Evolutionary conservation across 2,113 vertebrate species (phyloP).

Genomic region (Uropsilus gracilis): DNA sequence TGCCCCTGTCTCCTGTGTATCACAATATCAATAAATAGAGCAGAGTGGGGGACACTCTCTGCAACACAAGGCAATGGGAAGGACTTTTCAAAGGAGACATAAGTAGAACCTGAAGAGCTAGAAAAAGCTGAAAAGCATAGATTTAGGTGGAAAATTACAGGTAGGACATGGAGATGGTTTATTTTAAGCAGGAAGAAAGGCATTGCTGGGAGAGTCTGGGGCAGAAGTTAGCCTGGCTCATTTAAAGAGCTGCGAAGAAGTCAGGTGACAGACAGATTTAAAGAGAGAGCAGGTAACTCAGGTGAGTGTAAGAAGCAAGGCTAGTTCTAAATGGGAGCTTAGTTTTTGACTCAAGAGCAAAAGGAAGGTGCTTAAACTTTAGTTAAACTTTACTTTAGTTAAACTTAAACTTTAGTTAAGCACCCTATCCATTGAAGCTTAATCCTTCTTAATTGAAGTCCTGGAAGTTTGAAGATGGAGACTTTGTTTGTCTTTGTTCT

Average conservation of each 20-base stretch:
- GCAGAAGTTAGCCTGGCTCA: background rate
- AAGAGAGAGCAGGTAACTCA: background rate
- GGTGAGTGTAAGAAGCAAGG: background rate
- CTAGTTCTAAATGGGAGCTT: background rate
- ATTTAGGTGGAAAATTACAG: background rate
- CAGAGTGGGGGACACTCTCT: background rate
- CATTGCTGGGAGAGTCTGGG: background rate
- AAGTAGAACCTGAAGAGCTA: background rate
- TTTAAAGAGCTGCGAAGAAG: background rate
- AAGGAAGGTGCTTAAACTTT: background rate
- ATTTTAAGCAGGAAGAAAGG: background rate
- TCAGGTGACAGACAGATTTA: background rate
- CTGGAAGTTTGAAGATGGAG: background rate
- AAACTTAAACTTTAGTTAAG: background rate
- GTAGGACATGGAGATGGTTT: background rate
- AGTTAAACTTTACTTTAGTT: background rate
- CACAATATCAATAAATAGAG: background rate
- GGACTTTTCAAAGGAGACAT: background rate
- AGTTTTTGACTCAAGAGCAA: background rate
- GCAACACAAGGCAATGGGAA: background rate
- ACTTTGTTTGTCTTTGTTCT: background rate
- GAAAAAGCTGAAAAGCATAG: background rate
- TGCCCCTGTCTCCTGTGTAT: too few relatives aligned
- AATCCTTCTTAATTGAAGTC: background rate
- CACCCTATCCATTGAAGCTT: background rate